Base-by-base conservation (phyloP, 2,888 invertebrate species). In the Archips xylosteana region DNA sequence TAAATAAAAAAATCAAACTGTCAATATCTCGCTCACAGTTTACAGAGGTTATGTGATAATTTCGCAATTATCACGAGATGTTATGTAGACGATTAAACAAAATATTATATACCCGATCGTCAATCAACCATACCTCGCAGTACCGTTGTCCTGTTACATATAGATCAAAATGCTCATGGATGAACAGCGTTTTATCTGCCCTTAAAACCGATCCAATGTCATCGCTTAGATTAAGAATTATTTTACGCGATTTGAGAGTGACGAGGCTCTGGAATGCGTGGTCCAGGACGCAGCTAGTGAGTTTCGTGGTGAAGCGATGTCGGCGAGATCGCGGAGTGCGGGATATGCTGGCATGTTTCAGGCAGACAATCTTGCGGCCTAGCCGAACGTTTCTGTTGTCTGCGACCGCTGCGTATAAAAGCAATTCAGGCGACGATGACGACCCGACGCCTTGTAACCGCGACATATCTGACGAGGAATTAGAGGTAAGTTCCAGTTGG, bases 361-460 rank as follows among this genome's bases (percentile, higher is more conserved):
- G 86, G 67, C 90, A 92, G 57, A 86, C 91, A 0, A 84, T 92
- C 72, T 79, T 90, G 13, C 85, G 88, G 5, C 91, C 93, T 0
- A 81, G 87, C 32, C 79, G 87, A 72, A 92, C 92, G 0, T 77
- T 94, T 0, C 76, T 94, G 0, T 72, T 94, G 3, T 90, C 93
- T 0, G 94, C 89, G 0, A 89, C 92, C 0, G 94, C 94, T 0
- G 92, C 91, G 0, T 94, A 85, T 68, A 91, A 90, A 66, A 85
- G 85, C 23, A 79, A 81, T 0, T 81, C 78, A 0, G 85, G 86
- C 2, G 83, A 85, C 6, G 80, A 82, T 0, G 79, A 77, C 0
- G 75, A 72, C 0, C 76, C 83, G 2, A 80, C 83, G 5, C 78
- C 77, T 51, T 89, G 92, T 72, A 80, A 82, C 0, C 78, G 85